A percentile compares a stretch with the other conserved stretches of the same genome.
Evolutionary conservation across 2,113 vertebrate genomes (phyloP).

Genomic region (Cottus gobio): DNA sequence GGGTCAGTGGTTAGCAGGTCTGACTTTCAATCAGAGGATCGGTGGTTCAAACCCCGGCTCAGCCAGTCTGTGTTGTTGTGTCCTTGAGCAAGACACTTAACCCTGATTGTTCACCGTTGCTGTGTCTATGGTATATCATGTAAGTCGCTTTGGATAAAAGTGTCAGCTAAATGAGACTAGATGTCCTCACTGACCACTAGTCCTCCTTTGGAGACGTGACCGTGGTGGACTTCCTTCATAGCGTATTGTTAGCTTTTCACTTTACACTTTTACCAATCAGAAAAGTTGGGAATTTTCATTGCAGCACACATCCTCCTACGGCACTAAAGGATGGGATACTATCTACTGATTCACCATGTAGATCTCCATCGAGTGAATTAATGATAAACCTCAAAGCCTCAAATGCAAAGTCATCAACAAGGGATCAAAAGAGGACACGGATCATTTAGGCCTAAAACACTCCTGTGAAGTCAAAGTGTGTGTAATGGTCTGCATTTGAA

Average conservation of each 20-base stretch:
- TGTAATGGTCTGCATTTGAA: neutral
- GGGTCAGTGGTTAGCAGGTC: no score
- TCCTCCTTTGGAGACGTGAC: neutral
- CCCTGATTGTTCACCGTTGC: no score
- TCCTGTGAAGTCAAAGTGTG: constrained; percentile 18
- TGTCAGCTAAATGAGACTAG: no score
- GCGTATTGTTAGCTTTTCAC: no score
- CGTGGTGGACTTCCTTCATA: neutral
- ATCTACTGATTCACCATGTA: constrained; percentile 22
- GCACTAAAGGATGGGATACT: constrained; percentile 25
- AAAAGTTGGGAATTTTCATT: neutral
- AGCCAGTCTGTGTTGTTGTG: no score
- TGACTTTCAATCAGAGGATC: no score
- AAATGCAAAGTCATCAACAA: constrained; percentile 42
- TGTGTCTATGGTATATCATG: no score
- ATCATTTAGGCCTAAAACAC: constrained; percentile 25
- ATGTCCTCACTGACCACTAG: neutral
- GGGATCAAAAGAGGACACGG: constrained; percentile 53
- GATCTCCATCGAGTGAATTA: constrained; percentile 44
- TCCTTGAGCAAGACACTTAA: no score
- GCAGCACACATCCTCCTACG: neutral
- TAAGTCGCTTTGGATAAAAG: no score
- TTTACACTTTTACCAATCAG: no score
- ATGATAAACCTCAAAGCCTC: constrained; percentile 48
- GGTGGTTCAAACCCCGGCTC: no score